Evolutionary conservation across 1,140 invertebrate species (phyloP).

Genomic region (Planococcus citri): DNA sequence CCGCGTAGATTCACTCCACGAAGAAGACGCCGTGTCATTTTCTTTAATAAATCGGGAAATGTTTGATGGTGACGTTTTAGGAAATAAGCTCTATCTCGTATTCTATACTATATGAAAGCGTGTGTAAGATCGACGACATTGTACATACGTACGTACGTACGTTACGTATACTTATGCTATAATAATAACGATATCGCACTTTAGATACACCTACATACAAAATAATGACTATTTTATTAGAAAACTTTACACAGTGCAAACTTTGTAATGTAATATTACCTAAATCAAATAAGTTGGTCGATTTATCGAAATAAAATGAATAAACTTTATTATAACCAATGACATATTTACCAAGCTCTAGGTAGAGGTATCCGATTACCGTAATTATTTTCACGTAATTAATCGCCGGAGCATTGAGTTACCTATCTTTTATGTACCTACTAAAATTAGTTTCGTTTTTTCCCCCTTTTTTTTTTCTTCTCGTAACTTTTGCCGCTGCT

Average conservation of each 20-base stretch:
- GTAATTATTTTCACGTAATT: neutral
- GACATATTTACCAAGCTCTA: neutral
- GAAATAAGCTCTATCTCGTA: too few species aligned
- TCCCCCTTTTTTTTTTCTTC: too few species aligned
- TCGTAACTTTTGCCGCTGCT: too few species aligned
- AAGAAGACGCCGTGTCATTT: neutral
- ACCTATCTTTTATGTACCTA: neutral
- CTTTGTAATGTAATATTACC: neutral
- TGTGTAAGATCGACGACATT: too few species aligned
- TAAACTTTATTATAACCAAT: neutral
- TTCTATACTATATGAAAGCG: too few species aligned
- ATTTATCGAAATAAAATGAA: neutral
- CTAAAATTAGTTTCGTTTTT: too few species aligned
- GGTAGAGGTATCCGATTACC: neutral
- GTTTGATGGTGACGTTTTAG: neutral
- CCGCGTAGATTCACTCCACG: neutral
- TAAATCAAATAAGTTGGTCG: neutral
- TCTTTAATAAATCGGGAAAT: neutral
- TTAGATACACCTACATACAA: neutral
- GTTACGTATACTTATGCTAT: too few species aligned
- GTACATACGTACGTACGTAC: too few species aligned
- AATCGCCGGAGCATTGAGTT: neutral
- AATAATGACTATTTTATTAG: neutral
- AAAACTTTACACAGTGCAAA: neutral
- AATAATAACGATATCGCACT: neutral